These are phyloP conservation scores for Egretta garzetta DNA, from an alignment of 2,113 vertebrate genomes.

Conservation along the genomic window DNA sequence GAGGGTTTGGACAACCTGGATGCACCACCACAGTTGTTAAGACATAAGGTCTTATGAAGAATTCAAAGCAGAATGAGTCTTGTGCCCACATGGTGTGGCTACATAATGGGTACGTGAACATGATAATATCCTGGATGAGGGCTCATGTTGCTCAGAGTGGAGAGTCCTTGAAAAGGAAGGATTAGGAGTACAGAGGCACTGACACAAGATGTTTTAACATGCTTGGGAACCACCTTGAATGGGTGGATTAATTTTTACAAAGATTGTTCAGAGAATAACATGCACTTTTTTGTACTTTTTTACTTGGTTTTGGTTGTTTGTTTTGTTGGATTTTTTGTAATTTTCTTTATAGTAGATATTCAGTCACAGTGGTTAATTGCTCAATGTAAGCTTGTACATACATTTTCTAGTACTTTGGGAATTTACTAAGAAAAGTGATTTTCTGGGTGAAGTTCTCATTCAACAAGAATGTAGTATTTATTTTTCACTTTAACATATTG, in stretches of 20 bases:
- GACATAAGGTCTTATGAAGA: neutral
- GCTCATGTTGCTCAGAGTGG: neutral
- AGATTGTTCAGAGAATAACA: neutral
- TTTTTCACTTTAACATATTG: neutral
- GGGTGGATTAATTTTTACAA: neutral
- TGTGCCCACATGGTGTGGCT: accelerated
- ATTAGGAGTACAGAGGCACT: neutral
- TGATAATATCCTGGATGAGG: neutral
- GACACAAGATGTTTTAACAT: neutral
- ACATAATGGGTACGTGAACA: too few relatives aligned
- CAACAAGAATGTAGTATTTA: neutral
- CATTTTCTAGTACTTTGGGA: neutral
- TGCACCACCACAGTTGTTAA: neutral
- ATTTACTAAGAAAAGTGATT: neutral
- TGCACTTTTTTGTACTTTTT: neutral
- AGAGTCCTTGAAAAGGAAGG: neutral
- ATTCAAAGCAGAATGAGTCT: neutral
- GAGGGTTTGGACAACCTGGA: neutral
- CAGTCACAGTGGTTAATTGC: neutral
- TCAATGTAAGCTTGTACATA: neutral
- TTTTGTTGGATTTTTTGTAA: neutral
- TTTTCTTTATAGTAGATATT: neutral
- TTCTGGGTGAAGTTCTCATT: neutral
- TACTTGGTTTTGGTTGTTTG: neutral
- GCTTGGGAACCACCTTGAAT: neutral